Percentiles rank a stretch among this genome's conserved stretches.
These are phyloP conservation scores for Entomobrya multifasciata DNA, from an alignment of 2,888 invertebrate genomes.

Conservation along the genomic window DNA sequence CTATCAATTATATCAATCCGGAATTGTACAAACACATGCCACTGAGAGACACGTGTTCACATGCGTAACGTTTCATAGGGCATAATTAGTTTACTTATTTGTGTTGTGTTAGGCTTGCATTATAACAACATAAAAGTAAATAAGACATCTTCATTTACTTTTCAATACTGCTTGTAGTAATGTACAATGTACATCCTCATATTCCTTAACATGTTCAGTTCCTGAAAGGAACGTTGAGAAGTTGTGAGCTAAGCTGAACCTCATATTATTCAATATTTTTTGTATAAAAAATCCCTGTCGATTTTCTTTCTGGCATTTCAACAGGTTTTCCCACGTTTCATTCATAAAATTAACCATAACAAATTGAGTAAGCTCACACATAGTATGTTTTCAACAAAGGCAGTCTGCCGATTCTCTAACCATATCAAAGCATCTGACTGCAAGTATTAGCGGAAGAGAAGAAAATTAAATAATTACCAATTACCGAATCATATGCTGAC, in stretches of 20 bases:
- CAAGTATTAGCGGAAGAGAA: slow-evolving; percentile 39
- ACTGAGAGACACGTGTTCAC: neutral
- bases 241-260: neutral
- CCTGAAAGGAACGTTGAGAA: no score
- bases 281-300: neutral
- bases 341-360: neutral
- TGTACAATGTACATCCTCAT: no score
- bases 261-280: neutral
- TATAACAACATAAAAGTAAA: neutral
- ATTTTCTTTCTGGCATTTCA: slow-evolving; percentile 15
- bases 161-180: no score
- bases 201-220: no score
- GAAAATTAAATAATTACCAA: slow-evolving; percentile 65
- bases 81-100: slow-evolving; percentile 13
- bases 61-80: neutral
- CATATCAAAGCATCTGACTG: slow-evolving; percentile 13
- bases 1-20: slow-evolving; percentile 50
- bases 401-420: no score
- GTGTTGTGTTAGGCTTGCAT: no score
- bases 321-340: slow-evolving; percentile 57
- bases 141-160: slow-evolving; percentile 1
- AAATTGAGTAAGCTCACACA: neutral
- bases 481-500: slow-evolving; percentile 63
- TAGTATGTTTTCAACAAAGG: neutral
- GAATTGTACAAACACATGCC: slow-evolving; percentile 11